Percentiles rank a stretch among this genome's conserved stretches.
These are phyloP conservation scores for Netelia fuscicornis DNA, from an alignment of 2,888 invertebrate genomes.

Conservation along the genomic window DNA sequence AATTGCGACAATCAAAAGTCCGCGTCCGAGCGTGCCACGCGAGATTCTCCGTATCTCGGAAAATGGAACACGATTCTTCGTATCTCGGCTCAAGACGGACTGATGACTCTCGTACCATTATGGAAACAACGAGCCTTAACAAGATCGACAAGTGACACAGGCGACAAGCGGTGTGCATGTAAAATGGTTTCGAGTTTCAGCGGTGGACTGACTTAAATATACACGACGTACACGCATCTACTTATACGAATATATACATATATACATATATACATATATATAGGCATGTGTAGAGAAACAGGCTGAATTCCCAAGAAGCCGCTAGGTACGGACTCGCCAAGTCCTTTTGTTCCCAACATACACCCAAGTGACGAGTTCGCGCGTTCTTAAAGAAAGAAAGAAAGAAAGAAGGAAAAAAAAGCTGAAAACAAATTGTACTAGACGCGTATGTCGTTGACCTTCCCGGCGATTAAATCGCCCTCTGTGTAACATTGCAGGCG, in stretches of 20 bases:
- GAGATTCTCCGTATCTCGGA: not conserved
- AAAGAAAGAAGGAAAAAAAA: not conserved
- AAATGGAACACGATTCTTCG: conserved; percentile 3
- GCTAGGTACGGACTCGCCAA: conserved; percentile 25
- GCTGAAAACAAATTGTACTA: not conserved
- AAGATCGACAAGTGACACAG: conserved; percentile 62
- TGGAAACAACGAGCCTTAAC: conserved; percentile 61
- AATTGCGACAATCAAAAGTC: conserved; percentile 24
- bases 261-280: conserved; percentile 3
- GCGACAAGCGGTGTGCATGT: conserved; percentile 31
- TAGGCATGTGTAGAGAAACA: not conserved
- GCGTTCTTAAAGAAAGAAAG: not conserved
- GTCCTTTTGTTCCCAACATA: conserved; percentile 10
- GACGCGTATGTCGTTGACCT: conserved; percentile 65
- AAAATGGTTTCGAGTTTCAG: conserved; percentile 63
- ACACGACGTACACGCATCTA: not conserved
- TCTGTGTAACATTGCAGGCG: conserved; percentile 35
- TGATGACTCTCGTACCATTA: conserved; percentile 48
- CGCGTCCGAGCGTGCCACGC: not conserved
- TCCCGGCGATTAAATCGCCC: conserved; percentile 50
- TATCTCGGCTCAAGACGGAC: conserved; percentile 24
- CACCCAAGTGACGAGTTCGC: not conserved
- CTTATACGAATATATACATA: conserved; percentile 5
- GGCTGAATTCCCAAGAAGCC: conserved; percentile 17
- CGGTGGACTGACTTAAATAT: not conserved